phyloP scores from a whole-genome alignment of 1,140 invertebrate genomes.

The Drosophila serrata region DNA sequence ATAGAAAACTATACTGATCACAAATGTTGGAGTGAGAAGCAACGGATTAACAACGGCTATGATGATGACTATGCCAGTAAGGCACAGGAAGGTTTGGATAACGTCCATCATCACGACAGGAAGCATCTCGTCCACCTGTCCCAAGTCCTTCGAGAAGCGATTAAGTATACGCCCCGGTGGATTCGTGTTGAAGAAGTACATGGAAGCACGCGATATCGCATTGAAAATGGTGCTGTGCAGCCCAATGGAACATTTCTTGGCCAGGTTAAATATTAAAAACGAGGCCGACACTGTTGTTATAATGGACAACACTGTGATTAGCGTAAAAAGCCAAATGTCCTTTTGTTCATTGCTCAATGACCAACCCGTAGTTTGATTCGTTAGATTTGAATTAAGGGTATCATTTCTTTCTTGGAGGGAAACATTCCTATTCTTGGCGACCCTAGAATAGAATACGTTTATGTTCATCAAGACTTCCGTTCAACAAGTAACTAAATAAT shows the following conservation, averaged over 20 bases:
- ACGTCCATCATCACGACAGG: conserved; percentile 89
- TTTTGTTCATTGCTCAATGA: conserved; percentile 59
- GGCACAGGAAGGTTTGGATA: conserved; percentile 90
- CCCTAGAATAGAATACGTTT: neutral
- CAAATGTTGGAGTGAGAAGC: conserved; percentile 90
- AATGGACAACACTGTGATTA: conserved; percentile 88
- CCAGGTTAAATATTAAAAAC: conserved; percentile 89
- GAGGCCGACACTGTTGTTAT: conserved; percentile 87
- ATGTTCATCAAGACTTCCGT: neutral
- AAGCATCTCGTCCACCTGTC: conserved; percentile 1
- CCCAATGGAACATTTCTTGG: conserved; percentile 90
- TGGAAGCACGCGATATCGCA: conserved; percentile 90
- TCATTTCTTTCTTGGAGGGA: neutral
- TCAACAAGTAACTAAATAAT: neutral
- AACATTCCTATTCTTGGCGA: neutral
- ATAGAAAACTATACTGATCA: conserved; percentile 90
- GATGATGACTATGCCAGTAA: conserved; percentile 91
- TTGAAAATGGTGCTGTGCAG: conserved; percentile 93
- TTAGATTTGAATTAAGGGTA: neutral
- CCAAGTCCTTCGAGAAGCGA: conserved; percentile 6
- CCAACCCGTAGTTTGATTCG: conserved; percentile 41
- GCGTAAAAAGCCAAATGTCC: conserved; percentile 85
- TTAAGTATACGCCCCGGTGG: conserved; percentile 58
- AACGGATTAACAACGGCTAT: conserved; percentile 92
- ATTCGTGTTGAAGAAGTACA: conserved; percentile 94